Conservation (phyloP, 2,888 invertebrate species). For the Himalopsyche tibetana region DNA sequence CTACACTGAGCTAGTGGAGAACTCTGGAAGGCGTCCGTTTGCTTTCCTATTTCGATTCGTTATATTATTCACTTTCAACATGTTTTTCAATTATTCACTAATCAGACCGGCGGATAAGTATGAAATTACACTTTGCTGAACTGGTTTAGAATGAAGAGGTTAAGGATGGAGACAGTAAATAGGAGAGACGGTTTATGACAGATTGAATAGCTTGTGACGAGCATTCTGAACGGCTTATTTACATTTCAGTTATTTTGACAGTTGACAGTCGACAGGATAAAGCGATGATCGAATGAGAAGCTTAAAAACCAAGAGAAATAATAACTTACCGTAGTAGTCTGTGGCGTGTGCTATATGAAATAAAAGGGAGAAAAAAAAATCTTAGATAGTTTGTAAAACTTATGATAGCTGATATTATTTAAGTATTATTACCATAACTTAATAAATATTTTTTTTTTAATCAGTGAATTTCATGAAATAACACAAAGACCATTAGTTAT, state of each 20-base stretch:
- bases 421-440: constrained; percentile 3
- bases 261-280: constrained; percentile 43
- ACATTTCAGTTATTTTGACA: constrained; percentile 28
- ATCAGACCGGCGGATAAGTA: not conserved
- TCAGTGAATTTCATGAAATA: not conserved
- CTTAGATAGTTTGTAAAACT: constrained; percentile 59
- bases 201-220: constrained; percentile 35
- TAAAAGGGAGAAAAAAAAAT: constrained; percentile 64
- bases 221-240: constrained; percentile 35
- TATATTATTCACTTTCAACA: constrained; percentile 3
- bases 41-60: constrained; percentile 48
- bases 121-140: constrained; percentile 32
- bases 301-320: constrained; percentile 79
- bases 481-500: too few species aligned
- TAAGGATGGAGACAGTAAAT: constrained; percentile 15
- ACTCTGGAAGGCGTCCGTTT: constrained; percentile 76
- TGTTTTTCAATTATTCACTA: not conserved
- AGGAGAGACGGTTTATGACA: constrained; percentile 27
- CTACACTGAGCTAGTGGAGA: constrained; percentile 72
- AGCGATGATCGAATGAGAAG: constrained; percentile 54
- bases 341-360: constrained; percentile 90
- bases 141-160: constrained; percentile 20
- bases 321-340: constrained; percentile 99
- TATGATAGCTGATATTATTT: not conserved
- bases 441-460: not conserved